Conservation (phyloP, 2,888 invertebrate species). For the Orchestes rusci region DNA sequence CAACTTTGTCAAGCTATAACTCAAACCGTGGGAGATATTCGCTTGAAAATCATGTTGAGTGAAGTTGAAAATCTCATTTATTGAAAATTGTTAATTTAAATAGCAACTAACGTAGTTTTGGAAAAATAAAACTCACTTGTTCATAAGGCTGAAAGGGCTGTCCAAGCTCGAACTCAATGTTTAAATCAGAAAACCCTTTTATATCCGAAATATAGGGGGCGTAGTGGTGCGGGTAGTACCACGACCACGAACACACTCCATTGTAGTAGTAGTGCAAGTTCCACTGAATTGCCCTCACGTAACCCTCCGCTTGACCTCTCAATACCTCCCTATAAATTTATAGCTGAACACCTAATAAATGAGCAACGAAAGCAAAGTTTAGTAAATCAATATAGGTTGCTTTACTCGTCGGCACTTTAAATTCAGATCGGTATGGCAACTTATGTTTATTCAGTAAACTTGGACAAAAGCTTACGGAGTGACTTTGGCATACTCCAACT, state of each 20-base stretch:
- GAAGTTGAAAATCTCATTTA: too few relatives aligned
- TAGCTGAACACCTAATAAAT: neutral
- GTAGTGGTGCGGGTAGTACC: conserved; percentile 97
- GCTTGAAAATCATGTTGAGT: too few relatives aligned
- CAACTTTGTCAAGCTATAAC: too few relatives aligned
- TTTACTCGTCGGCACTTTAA: neutral
- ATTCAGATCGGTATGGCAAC: neutral
- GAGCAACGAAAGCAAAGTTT: neutral
- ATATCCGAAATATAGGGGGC: conserved; percentile 95
- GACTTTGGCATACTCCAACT: conserved; percentile 73
- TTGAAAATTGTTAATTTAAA: too few relatives aligned
- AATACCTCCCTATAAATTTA: conserved; percentile 61
- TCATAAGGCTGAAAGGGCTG: conserved; percentile 90
- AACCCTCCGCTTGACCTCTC: conserved; percentile 76
- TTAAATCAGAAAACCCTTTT: conserved; percentile 60
- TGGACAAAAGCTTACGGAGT: conserved; percentile 60
- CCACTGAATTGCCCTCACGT: conserved; percentile 94
- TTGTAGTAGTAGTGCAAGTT: conserved; percentile 93
- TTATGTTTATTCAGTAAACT: too few relatives aligned
- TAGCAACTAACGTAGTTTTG: neutral
- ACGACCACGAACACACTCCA: conserved; percentile 95
- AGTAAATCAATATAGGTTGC: too few relatives aligned
- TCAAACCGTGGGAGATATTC: too few relatives aligned
- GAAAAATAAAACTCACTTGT: conserved; percentile 50
- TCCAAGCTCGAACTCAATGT: conserved; percentile 76